Evolutionary conservation across 2,888 invertebrate genomes (phyloP).

Genomic region (Oxyteleia sp.): DNA sequence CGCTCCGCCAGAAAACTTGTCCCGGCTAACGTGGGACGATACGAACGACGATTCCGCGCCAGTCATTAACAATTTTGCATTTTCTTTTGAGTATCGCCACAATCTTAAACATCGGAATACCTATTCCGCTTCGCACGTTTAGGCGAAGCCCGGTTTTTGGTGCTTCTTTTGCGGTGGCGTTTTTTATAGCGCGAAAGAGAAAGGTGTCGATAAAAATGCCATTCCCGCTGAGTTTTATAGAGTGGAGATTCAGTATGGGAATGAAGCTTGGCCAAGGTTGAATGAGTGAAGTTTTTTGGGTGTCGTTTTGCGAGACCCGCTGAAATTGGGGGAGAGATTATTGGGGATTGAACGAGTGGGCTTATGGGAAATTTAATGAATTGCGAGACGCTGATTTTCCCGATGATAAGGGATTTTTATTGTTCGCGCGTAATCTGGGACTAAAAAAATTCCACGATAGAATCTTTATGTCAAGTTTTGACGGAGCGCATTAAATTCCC

Average conservation of each 20-base stretch:
- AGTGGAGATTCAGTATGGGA: slow-evolving; percentile 56
- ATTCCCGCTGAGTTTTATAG: slow-evolving; percentile 65
- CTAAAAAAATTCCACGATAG: slow-evolving; percentile 21
- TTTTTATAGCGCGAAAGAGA: slow-evolving; percentile 60
- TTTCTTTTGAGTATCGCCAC: slow-evolving; percentile 71
- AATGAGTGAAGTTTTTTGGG: slow-evolving; percentile 41
- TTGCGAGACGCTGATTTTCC: slow-evolving; percentile 34
- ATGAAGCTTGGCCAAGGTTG: slow-evolving; percentile 40
- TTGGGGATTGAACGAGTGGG: slow-evolving; percentile 12
- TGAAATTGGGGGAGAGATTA: slow-evolving; percentile 20
- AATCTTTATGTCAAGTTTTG: slow-evolving; percentile 22
- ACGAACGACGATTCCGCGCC: slow-evolving; percentile 56
- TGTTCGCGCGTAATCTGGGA: slow-evolving; percentile 14
- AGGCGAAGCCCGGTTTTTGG: slow-evolving; percentile 33
- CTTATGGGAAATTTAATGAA: slow-evolving; percentile 58
- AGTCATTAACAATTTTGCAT: slow-evolving; percentile 74
- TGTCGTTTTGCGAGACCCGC: slow-evolving; percentile 34
- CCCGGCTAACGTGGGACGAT: slow-evolving; percentile 67
- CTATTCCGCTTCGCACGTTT: slow-evolving; percentile 59
- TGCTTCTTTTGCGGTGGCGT: slow-evolving; percentile 48
- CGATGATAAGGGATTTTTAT: slow-evolving; percentile 39
- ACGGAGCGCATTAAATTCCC: background rate
- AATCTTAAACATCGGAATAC: slow-evolving; percentile 59
- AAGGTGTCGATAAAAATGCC: slow-evolving; percentile 71
- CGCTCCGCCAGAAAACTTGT: slow-evolving; percentile 73